These are phyloP conservation scores for Prostheceraeus crozeri DNA, from an alignment of 2,888 invertebrate species.

Conservation along the genomic window DNA sequence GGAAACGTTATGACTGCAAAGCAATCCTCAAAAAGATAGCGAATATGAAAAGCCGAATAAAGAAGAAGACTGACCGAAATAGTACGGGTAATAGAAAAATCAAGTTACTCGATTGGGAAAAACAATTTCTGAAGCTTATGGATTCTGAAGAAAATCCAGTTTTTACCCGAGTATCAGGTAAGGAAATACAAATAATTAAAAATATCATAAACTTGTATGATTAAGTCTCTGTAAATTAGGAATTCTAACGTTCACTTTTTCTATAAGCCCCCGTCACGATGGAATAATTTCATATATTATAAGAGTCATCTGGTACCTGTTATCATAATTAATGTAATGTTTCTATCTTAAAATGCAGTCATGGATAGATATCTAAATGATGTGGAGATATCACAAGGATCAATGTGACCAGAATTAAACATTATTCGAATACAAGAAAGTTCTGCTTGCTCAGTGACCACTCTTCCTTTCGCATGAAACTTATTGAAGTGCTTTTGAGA, in stretches of 20 bases:
- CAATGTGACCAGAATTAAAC: no score
- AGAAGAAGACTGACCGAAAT: conserved; percentile 3
- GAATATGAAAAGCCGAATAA: conserved; percentile 16
- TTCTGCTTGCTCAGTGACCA: conserved; percentile 25
- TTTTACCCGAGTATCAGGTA: not conserved
- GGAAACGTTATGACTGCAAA: conserved; percentile 12
- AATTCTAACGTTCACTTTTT: no score
- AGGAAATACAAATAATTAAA: conserved; percentile 11
- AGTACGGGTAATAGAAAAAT: conserved; percentile 15
- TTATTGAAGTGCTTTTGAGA: conserved; percentile 24
- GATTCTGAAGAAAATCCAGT: conserved; percentile 7
- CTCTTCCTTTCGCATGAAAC: conserved; percentile 23
- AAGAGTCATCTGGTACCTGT: no score
- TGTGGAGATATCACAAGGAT: no score
- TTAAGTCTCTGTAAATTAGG: conserved; percentile 8
- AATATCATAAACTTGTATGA: not conserved
- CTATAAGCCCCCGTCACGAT: no score
- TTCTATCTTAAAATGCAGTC: no score
- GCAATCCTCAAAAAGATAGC: not conserved
- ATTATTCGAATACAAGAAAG: no score
- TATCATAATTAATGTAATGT: no score
- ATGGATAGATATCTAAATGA: no score
- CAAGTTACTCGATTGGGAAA: conserved; percentile 7
- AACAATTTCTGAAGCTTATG: conserved; percentile 6
- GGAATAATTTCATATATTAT: no score